Evolutionary conservation across 2,797 vertebrate species (phyloP).

Genomic region (Ispidina lecontei): DNA sequence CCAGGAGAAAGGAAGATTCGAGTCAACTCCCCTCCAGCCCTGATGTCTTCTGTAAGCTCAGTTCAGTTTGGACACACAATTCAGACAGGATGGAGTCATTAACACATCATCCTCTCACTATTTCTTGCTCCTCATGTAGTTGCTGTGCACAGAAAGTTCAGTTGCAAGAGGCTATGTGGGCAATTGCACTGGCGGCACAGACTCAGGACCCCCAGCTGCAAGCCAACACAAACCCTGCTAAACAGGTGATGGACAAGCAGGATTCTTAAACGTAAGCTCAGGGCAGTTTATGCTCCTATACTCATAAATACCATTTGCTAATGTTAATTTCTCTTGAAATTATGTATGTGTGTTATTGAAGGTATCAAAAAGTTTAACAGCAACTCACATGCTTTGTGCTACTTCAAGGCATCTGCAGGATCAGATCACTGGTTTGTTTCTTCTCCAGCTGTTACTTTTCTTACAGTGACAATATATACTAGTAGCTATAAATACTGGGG

Average conservation of each 20-base stretch:
- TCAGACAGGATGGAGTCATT: not conserved
- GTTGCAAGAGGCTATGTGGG: not conserved
- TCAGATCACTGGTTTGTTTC: not conserved
- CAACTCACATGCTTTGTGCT: accelerated
- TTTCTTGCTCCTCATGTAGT: accelerated
- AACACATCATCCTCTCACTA: not conserved
- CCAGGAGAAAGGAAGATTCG: accelerated
- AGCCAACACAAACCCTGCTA: not conserved
- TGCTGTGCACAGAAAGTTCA: accelerated
- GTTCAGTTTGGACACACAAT: accelerated
- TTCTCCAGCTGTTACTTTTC: not conserved
- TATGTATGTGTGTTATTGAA: accelerated
- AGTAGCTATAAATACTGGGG: not conserved
- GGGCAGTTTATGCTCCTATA: not conserved
- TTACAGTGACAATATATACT: not conserved
- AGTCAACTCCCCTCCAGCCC: not conserved
- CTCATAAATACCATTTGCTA: not conserved
- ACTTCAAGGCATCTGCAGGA: not conserved
- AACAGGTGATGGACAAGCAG: not conserved
- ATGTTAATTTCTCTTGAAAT: not conserved
- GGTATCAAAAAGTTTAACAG: not conserved
- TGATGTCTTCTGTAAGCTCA: not conserved
- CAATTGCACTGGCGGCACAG: accelerated
- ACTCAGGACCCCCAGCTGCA: accelerated
- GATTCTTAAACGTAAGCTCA: not conserved